Percentiles rank a stretch among this genome's conserved stretches.
These are phyloP conservation scores for Umimayanthus kanabou DNA, from an alignment of 92 coral and sea anemone genomes.

Conservation along the genomic window DNA sequence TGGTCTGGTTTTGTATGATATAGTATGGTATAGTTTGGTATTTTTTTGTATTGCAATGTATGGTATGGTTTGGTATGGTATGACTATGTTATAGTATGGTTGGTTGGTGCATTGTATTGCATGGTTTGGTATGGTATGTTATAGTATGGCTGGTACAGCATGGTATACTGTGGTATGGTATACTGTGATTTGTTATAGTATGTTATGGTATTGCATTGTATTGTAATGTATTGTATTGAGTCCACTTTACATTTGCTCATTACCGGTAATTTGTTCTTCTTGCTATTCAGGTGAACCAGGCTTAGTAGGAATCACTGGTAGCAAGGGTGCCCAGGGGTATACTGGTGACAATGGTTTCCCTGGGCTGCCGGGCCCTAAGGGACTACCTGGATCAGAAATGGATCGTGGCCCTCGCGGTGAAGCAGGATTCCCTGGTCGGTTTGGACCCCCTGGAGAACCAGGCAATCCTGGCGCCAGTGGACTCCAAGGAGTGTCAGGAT, in stretches of 20 bases:
- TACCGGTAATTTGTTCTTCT: not conserved
- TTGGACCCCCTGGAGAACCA: conserved; percentile 1
- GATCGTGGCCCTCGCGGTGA: conserved; percentile 26
- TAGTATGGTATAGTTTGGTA: not conserved
- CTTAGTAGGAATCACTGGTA: not conserved
- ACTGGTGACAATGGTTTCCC: conserved; percentile 7
- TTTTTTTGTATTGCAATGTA: too few relatives aligned
- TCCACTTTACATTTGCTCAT: not conserved
- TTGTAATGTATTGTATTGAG: not conserved
- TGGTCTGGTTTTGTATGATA: too few relatives aligned
- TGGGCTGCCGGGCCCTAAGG: conserved; percentile 22
- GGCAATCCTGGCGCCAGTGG: conserved; percentile 29
- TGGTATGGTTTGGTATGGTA: too few relatives aligned
- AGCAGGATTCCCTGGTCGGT: conserved; percentile 19
- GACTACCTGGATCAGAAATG: not conserved
- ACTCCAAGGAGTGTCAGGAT: not conserved
- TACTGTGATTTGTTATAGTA: too few relatives aligned
- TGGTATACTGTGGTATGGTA: too few relatives aligned
- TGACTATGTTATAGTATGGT: too few relatives aligned
- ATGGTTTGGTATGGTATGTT: too few relatives aligned
- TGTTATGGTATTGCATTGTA: too few relatives aligned
- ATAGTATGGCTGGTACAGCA: too few relatives aligned
- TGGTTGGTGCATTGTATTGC: too few relatives aligned
- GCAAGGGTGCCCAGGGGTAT: conserved; percentile 5
- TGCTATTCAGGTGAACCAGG: conserved; percentile 10